A percentile compares a stretch with the other conserved stretches of the same genome.
phyloP scores from a whole-genome alignment of 2,888 invertebrate species.

The Dusona sp. region DNA sequence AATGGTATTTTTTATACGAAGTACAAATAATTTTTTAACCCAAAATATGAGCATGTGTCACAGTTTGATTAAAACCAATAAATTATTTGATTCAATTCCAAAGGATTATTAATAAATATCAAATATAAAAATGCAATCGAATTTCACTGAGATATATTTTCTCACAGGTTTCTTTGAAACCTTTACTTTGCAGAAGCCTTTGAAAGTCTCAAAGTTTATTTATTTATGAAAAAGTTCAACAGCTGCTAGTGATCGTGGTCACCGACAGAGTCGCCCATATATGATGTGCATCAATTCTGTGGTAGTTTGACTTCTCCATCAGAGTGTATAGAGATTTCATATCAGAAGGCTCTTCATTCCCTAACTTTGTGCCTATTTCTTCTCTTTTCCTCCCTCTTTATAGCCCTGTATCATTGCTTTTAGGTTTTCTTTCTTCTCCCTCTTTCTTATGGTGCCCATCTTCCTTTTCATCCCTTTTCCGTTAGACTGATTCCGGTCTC shows the following conservation, averaged over 20 bases:
- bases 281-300: slow-evolving; percentile 17
- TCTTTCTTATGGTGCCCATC: slow-evolving; percentile 13
- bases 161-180: background rate
- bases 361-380: slow-evolving; percentile 31
- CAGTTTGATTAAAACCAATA: background rate
- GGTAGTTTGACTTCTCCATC: slow-evolving; percentile 49
- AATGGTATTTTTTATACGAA: background rate
- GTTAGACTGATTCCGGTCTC: slow-evolving; percentile 52
- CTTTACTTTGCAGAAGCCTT: background rate
- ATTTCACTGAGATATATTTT: background rate
- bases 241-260: background rate
- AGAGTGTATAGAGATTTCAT: slow-evolving; percentile 60
- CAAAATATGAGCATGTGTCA: background rate
- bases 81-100: background rate
- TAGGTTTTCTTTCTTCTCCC: slow-evolving; percentile 19
- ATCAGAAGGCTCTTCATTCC: slow-evolving; percentile 57
- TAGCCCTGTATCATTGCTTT: slow-evolving; percentile 22
- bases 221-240: background rate
- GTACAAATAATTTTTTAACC: background rate
- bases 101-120: background rate
- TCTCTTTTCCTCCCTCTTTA: slow-evolving; percentile 11
- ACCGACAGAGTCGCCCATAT: slow-evolving; percentile 10
- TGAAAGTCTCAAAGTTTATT: background rate
- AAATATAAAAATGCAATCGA: background rate
- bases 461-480: slow-evolving; percentile 45